phyloP scores from a whole-genome alignment of 2,888 invertebrate species.

The Blastobasis adustella region DNA sequence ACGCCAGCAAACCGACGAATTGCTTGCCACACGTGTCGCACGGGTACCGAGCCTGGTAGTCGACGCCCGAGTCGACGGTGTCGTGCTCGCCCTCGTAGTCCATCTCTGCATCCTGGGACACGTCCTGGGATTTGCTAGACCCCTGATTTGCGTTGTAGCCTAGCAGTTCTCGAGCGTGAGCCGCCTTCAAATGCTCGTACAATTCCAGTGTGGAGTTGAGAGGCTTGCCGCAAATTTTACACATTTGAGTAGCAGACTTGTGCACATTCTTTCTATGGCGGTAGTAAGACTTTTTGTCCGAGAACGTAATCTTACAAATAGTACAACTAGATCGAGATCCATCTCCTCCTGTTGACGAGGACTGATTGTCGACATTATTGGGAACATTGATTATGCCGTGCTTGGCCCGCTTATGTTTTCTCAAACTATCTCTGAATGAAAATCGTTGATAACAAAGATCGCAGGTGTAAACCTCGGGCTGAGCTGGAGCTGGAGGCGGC shows the following conservation, averaged over 20 bases:
- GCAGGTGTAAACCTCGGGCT: conserved; percentile 46
- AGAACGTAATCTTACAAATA: conserved; percentile 76
- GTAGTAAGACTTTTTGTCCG: conserved; percentile 75
- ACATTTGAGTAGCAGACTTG: conserved; percentile 70
- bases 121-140: conserved; percentile 46
- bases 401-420: conserved; percentile 70
- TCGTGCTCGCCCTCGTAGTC: conserved; percentile 60
- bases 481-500: conserved; percentile 29
- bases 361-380: conserved; percentile 26
- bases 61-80: conserved; percentile 47
- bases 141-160: conserved; percentile 65
- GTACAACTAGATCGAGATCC: conserved; percentile 70
- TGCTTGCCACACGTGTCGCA: conserved; percentile 73
- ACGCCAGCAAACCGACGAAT: conserved; percentile 66
- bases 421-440: conserved; percentile 60
- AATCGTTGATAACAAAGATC: conserved; percentile 65
- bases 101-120: conserved; percentile 39
- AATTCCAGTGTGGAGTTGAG: conserved; percentile 78
- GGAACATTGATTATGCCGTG: conserved; percentile 56
- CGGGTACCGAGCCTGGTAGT: conserved; percentile 67
- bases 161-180: conserved; percentile 70
- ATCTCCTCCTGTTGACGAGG: conserved; percentile 28
- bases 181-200: conserved; percentile 76
- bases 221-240: conserved; percentile 78
- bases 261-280: conserved; percentile 75